Evolutionary conservation across 2,797 vertebrate species (phyloP).

Genomic region (Odontamblyopus rebecca): DNA sequence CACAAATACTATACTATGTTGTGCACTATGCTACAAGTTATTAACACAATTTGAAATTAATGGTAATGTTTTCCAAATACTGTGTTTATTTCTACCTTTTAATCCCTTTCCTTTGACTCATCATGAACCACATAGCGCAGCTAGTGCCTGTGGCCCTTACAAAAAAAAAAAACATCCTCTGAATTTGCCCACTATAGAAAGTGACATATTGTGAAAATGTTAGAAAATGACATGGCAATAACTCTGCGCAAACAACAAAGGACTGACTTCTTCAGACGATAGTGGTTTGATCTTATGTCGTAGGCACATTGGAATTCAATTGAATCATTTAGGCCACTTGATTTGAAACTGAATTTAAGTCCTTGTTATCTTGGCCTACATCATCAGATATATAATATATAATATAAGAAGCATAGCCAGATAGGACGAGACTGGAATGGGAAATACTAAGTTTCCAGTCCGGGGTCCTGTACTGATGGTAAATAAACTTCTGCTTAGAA

Average conservation of each 20-base stretch:
- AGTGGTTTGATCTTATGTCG: background rate
- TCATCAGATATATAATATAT: too few relatives aligned
- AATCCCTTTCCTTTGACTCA: too few relatives aligned
- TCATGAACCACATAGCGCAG: too few relatives aligned
- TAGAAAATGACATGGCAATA: background rate
- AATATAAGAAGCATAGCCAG: too few relatives aligned
- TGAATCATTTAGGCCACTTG: background rate
- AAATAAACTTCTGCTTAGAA: too few relatives aligned
- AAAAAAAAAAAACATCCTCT: background rate
- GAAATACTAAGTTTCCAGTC: too few relatives aligned
- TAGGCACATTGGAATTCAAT: background rate
- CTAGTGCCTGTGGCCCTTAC: background rate
- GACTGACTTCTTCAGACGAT: background rate
- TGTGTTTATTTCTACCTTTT: background rate
- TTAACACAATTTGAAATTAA: background rate
- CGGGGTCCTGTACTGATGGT: too few relatives aligned
- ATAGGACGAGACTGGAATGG: too few relatives aligned
- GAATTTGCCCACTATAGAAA: background rate
- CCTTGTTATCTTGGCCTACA: too few relatives aligned
- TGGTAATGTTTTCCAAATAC: background rate
- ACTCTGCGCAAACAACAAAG: background rate
- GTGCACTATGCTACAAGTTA: background rate
- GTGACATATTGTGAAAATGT: background rate
- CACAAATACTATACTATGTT: too few relatives aligned
- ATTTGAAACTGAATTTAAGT: background rate